Evolutionary conservation across 1,140 invertebrate genomes (phyloP).

Genomic region (Drosophila elegans): DNA sequence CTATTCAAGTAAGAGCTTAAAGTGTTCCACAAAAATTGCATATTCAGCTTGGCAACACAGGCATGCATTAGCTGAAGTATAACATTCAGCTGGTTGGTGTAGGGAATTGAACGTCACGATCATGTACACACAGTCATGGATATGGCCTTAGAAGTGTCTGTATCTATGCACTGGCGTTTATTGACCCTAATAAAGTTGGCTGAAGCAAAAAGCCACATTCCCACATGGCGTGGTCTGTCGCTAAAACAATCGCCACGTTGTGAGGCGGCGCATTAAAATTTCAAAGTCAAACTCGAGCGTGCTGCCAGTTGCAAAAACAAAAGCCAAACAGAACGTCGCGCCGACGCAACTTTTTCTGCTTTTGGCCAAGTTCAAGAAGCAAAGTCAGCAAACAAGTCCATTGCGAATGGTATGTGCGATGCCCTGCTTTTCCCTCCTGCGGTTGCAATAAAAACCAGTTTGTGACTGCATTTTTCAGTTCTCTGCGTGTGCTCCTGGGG

Average conservation of each 20-base stretch:
- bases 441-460: slow-evolving; percentile 68
- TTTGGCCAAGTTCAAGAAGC: slow-evolving; percentile 73
- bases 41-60: not conserved
- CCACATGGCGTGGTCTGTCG: slow-evolving; percentile 19
- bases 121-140: slow-evolving; percentile 23
- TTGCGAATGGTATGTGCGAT: slow-evolving; percentile 33
- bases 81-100: slow-evolving; percentile 2
- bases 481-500: slow-evolving; percentile 19
- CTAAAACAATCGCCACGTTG: slow-evolving; percentile 52
- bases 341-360: slow-evolving; percentile 39
- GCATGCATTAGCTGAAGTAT: not conserved
- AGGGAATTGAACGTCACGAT: slow-evolving; percentile 45
- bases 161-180: slow-evolving; percentile 66
- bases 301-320: slow-evolving; percentile 39
- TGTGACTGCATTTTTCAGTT: slow-evolving; percentile 49
- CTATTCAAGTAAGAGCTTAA: no score
- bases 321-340: slow-evolving; percentile 30
- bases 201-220: slow-evolving; percentile 12
- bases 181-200: slow-evolving; percentile 76
- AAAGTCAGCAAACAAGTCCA: slow-evolving; percentile 46
- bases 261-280: slow-evolving; percentile 58
- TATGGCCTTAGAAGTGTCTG: slow-evolving; percentile 16
- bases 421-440: slow-evolving; percentile 27
- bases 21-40: no score
- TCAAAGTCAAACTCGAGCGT: slow-evolving; percentile 62